Evolutionary conservation across 2,888 invertebrate genomes (phyloP).

Genomic region (Patella pellucida): DNA sequence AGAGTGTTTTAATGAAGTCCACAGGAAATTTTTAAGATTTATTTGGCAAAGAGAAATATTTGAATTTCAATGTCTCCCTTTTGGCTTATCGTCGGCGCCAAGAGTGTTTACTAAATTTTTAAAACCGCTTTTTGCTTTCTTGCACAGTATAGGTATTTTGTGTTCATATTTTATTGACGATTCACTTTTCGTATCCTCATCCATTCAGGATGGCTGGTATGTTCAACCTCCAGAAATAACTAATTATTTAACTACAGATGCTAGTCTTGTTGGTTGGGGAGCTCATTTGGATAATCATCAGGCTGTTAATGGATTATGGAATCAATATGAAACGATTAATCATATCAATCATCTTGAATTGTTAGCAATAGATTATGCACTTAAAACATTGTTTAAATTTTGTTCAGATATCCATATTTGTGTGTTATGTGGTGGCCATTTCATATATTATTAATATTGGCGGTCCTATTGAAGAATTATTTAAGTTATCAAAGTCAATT

Average conservation of each 20-base stretch:
- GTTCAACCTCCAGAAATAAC: neutral
- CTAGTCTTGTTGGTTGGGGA: neutral
- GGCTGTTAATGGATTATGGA: neutral
- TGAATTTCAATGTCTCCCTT: neutral
- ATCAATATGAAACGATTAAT: neutral
- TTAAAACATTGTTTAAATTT: neutral
- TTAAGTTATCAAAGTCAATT: slow-evolving; percentile 3
- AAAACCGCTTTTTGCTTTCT: neutral
- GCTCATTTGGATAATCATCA: neutral
- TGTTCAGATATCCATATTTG: neutral
- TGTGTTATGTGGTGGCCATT: slow-evolving; percentile 14
- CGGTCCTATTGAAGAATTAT: neutral
- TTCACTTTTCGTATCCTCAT: neutral
- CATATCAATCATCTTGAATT: neutral
- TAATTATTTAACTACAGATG: neutral
- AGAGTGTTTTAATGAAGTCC: no score
- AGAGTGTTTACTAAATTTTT: neutral
- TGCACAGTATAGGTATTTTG: neutral
- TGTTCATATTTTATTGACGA: neutral
- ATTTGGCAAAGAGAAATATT: no score
- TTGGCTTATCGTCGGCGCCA: slow-evolving; percentile 1
- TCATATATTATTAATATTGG: neutral
- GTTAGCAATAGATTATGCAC: neutral
- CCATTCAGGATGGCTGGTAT: neutral
- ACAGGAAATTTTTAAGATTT: no score